A percentile compares a stretch with the other conserved stretches of the same genome.
phyloP scores from a whole-genome alignment of 2,113 vertebrate species.

The Morone chrysops region DNA sequence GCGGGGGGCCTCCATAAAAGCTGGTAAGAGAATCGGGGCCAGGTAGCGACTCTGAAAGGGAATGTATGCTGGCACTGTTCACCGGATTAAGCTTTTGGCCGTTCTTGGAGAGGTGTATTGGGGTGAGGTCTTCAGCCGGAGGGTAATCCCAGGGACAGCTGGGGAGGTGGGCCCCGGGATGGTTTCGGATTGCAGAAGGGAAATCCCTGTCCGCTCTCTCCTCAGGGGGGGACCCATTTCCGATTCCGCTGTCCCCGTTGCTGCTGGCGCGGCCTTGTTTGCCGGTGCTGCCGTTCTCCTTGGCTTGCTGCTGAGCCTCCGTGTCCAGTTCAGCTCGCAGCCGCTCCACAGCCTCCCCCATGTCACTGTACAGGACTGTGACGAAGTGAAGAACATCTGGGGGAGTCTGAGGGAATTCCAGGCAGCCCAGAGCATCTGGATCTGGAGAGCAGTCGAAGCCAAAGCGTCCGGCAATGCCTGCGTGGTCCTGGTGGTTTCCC shows the following conservation, averaged over 20 bases:
- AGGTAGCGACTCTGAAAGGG: slow-evolving; percentile 79
- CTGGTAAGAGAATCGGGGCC: slow-evolving; percentile 74
- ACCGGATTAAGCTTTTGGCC: slow-evolving; percentile 66
- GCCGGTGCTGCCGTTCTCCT: slow-evolving; percentile 82
- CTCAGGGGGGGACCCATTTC: slow-evolving; percentile 90
- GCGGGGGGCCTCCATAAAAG: slow-evolving; percentile 83
- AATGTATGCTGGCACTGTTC: slow-evolving; percentile 63
- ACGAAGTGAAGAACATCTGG: slow-evolving; percentile 93
- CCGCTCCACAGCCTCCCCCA: slow-evolving; percentile 92
- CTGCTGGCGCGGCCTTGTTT: slow-evolving; percentile 89
- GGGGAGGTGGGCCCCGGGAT: slow-evolving; percentile 83
- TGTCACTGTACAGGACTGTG: slow-evolving; percentile 92
- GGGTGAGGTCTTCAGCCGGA: slow-evolving; percentile 74
- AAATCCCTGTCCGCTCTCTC: slow-evolving; percentile 90
- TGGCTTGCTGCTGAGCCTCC: slow-evolving; percentile 87
- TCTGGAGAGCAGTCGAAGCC: slow-evolving; percentile 92
- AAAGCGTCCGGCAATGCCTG: slow-evolving; percentile 91
- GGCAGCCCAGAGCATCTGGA: slow-evolving; percentile 90
- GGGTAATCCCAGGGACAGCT: slow-evolving; percentile 86
- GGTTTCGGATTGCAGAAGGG: slow-evolving; percentile 86
- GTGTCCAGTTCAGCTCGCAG: slow-evolving; percentile 89
- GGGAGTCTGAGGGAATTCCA: slow-evolving; percentile 93
- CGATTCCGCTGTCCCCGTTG: slow-evolving; percentile 94
- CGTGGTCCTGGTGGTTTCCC: slow-evolving; percentile 90
- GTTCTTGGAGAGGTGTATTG: slow-evolving; percentile 78